Evolutionary conservation across 2,797 vertebrate genomes (phyloP), one percentile per base, ranked within the genome.

Genomic region (Lates japonicus): DNA sequence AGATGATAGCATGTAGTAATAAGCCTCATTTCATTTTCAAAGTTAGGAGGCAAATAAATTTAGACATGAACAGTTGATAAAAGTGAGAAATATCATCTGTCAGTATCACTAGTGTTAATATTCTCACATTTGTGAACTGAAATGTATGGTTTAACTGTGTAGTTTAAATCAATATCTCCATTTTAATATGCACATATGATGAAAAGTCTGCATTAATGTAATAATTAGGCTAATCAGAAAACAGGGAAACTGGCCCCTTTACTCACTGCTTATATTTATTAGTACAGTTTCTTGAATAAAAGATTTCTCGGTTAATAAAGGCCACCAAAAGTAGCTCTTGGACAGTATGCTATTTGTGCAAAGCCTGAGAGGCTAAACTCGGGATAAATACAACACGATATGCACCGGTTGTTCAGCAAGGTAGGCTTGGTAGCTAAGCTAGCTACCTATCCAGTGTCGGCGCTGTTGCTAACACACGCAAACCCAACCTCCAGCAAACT

Each of bases 391-490:
- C 0, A 0, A 14, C 0, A 0, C 0, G 2, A 1, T 0, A 6
- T 1, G 1, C 13, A 1, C 1, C 2, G 0, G 1, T 31, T 29
- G 41, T 49, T 20, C 42, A 22, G 19, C 37, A 16, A 51, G 67
- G 74, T 75, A 62, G 60, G 13, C 2, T 73, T 5, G 20, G 37
- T 65, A 70, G 86, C 88, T 83, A 72, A 68, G 81, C 86, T 90
- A 91, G 67, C 87, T 60, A 69, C 29, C 78, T 67, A 49, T 42
- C 59, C 72, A 60, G 39, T 64, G 71, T 80, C 16, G 25, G 37
- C 42, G 44, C 73, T 44, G 60, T 12, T 48, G 77, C 76, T 80
- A 80, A 51, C 68, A 42, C 37, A 58, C 35, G 68, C 81, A 76
- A 84, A 84, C 62, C 11, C 25, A 69, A 25, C 67, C 22, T 42